Base-by-base conservation (phyloP, 1,140 invertebrate species). In the Rhagoletis pomonella region DNA sequence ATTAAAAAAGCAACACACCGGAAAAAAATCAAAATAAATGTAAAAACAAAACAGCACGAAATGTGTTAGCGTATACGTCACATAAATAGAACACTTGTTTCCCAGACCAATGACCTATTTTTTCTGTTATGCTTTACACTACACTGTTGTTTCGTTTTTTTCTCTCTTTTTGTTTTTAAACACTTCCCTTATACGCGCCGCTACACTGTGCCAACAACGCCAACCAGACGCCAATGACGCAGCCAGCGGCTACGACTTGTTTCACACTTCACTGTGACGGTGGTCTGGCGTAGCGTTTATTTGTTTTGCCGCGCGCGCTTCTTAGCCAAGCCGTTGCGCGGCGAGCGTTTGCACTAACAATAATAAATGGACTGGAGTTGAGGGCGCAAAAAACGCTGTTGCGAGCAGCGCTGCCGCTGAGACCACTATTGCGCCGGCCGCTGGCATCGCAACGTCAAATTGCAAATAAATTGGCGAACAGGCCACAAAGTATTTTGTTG, bases 91-190 rank as follows among this genome's bases (percentile, higher is more conserved):
- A 60, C 50, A 60, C 19, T 85, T 85, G 39, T 19, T 85, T 59
- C 62, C 42, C 59, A 44, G 58, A 86, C 85, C 62, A 60, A 59
- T 44, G 42, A 59, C 50, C 81, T 85, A 62, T 67, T 86, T 60
- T 85, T 73, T 58, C 17, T 86, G 62, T 86, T 86, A 50, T 55
- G 73, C 73, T 19, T 55, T 47, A 9, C 73, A 81, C 73, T 81
- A 4, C n/a, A n/a, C n/a, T n/a, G n/a, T n/a, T n/a, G n/a, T n/a
- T n/a, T n/a, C n/a, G n/a, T n/a, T n/a, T n/a, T n/a, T n/a, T n/a
- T 62, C 17, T 62, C 60, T 81, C 19, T 17, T 81, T 50, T 50
- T 58, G 67, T 81, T 81, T 81, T 55, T 55, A 81, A 81, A 50
- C 47, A 77, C 14, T 77, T 77, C 47, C 69, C 69, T 47, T 50